phyloP scores from a whole-genome alignment of 2,888 invertebrate species.

The Acanthopleura granulata region DNA sequence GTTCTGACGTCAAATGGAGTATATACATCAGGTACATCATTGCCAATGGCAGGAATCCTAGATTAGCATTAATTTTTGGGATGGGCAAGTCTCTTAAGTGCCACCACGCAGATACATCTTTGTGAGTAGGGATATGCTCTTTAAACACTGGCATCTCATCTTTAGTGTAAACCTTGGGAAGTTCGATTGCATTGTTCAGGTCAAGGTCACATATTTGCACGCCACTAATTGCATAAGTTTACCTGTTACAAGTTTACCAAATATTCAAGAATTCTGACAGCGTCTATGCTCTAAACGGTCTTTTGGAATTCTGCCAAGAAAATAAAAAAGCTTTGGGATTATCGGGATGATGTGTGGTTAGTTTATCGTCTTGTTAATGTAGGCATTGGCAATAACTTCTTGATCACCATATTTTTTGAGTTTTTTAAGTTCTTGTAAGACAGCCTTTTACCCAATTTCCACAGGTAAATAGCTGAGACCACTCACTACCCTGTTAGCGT shows the following conservation, averaged over 20 bases:
- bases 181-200: constrained; percentile 21
- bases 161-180: constrained; percentile 27
- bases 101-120: constrained; percentile 26
- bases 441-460: constrained; percentile 21
- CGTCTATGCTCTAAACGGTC: constrained; percentile 21
- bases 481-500: constrained; percentile 25
- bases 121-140: constrained; percentile 25
- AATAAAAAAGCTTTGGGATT: constrained; percentile 21
- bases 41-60: constrained; percentile 32
- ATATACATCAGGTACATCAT: constrained; percentile 30
- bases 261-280: constrained; percentile 22
- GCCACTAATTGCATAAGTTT: constrained; percentile 17
- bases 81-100: constrained; percentile 27
- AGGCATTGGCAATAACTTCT: constrained; percentile 25
- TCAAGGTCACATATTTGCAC: too few relatives aligned
- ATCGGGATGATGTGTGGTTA: constrained; percentile 24
- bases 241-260: constrained; percentile 22
- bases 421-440: constrained; percentile 22
- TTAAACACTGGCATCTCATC: constrained; percentile 26
- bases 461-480: constrained; percentile 23
- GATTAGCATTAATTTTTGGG: constrained; percentile 21
- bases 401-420: constrained; percentile 23
- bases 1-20: constrained; percentile 27
- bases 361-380: constrained; percentile 24
- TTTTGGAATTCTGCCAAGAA: constrained; percentile 25